phyloP scores from a whole-genome alignment of 2,113 vertebrate genomes.

The Seriola aureovittata region DNA sequence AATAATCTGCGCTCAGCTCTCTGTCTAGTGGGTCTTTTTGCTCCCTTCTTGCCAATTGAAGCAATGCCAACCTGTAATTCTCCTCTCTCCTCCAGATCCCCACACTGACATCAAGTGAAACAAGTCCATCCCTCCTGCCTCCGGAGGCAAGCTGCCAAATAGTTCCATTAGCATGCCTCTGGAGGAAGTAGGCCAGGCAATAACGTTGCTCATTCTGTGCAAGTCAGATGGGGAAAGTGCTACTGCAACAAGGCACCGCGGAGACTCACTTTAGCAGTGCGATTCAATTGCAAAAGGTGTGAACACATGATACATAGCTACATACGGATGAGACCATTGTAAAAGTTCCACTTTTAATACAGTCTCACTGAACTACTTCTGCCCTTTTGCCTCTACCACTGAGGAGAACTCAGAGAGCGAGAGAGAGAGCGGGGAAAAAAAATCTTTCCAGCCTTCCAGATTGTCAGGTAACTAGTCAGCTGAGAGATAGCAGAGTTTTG shows the following conservation, averaged over 20 bases:
- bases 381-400: constrained; percentile 32
- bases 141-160: constrained; percentile 76
- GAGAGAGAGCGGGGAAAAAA: not conserved
- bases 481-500: constrained; percentile 33
- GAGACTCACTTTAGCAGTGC: constrained; percentile 59
- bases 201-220: constrained; percentile 70
- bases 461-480: constrained; percentile 36
- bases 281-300: constrained; percentile 51
- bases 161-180: constrained; percentile 77
- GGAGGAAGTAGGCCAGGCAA: constrained; percentile 71
- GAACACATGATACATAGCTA: constrained; percentile 57
- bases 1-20: constrained; percentile 56
- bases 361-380: constrained; percentile 40
- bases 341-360: constrained; percentile 66
- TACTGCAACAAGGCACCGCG: constrained; percentile 48
- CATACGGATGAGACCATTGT: constrained; percentile 41
- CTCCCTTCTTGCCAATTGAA: constrained; percentile 72
- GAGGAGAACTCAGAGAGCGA: not conserved
- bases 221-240: constrained; percentile 65
- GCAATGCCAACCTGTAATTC: constrained; percentile 79
- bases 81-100: constrained; percentile 71
- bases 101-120: constrained; percentile 79
- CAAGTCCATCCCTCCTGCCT: constrained; percentile 79
- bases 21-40: constrained; percentile 43
- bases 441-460: not conserved